These are phyloP conservation scores for Drosophila paranaensis DNA, from an alignment of 2,888 invertebrate genomes.

Conservation along the genomic window DNA sequence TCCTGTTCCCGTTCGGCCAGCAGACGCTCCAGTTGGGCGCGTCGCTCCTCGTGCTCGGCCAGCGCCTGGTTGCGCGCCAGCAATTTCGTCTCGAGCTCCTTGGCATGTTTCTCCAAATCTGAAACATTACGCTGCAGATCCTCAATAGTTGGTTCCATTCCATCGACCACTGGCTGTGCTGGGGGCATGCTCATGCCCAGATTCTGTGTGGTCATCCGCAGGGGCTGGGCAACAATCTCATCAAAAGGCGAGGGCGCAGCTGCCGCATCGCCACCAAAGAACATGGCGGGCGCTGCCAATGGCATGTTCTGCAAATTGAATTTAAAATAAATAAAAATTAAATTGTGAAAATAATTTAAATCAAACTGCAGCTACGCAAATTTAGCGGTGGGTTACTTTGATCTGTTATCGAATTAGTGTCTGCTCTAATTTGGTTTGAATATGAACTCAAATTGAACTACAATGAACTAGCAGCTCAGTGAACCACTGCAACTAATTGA, in stretches of 20 bases:
- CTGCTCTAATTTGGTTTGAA: not conserved
- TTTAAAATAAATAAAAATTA: not conserved
- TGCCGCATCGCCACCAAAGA: conserved; percentile 75
- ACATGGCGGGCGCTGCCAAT: conserved; percentile 74
- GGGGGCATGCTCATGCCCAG: conserved; percentile 11
- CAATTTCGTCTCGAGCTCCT: conserved; percentile 83
- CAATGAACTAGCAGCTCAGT: not conserved
- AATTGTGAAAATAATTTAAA: too few species aligned
- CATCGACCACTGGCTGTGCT: not conserved
- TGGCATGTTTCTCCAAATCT: conserved; percentile 84
- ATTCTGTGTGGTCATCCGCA: conserved; percentile 31
- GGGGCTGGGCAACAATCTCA: conserved; percentile 78
- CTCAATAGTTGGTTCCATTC: conserved; percentile 84
- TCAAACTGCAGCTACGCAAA: not conserved
- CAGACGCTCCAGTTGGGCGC: conserved; percentile 50
- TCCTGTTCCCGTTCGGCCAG: conserved; percentile 49
- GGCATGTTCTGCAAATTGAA: conserved; percentile 18
- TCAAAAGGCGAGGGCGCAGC: conserved; percentile 80
- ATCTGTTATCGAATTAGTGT: not conserved
- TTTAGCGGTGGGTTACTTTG: too few species aligned
- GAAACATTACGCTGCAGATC: conserved; percentile 83
- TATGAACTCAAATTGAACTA: not conserved
- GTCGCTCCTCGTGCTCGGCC: conserved; percentile 70
- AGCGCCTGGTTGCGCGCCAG: conserved; percentile 75
- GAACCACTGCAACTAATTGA: not conserved